Evolutionary conservation across 2,888 invertebrate species (phyloP).

Genomic region (Agonopterix arenella): DNA sequence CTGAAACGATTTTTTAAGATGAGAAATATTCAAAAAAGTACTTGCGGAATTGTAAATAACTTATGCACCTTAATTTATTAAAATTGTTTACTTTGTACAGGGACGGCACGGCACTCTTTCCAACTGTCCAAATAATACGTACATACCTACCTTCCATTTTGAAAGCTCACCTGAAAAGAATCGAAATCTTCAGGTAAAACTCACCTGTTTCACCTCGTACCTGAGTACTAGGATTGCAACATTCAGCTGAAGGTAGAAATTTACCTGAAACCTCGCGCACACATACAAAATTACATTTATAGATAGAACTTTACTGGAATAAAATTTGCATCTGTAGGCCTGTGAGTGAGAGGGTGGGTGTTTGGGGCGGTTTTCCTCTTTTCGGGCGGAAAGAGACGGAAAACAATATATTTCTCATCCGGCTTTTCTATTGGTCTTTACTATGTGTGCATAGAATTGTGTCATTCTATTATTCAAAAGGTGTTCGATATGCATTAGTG

Average conservation of each 20-base stretch:
- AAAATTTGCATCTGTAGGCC: neutral
- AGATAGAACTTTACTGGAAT: neutral
- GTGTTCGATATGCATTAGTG: neutral
- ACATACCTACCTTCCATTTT: too few relatives aligned
- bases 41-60: too few relatives aligned
- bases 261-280: constrained; percentile 30
- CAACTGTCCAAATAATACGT: too few relatives aligned
- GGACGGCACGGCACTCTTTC: too few relatives aligned
- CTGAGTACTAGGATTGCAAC: constrained; percentile 53
- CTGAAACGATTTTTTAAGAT: too few relatives aligned
- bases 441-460: constrained; percentile 2
- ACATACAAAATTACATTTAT: constrained; percentile 3
- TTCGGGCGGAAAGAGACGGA: constrained; percentile 8
- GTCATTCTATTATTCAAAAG: neutral
- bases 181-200: constrained; percentile 30
- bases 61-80: too few relatives aligned
- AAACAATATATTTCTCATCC: neutral
- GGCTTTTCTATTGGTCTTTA: constrained; percentile 4
- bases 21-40: too few relatives aligned
- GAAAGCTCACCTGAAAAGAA: neutral
- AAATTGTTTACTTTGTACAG: too few relatives aligned
- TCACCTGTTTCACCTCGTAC: constrained; percentile 53
- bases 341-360: too few relatives aligned
- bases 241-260: constrained; percentile 23
- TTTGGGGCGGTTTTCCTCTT: neutral